Conservation (phyloP, 2,113 vertebrate genomes). For the Excalfactoria chinensis region DNA sequence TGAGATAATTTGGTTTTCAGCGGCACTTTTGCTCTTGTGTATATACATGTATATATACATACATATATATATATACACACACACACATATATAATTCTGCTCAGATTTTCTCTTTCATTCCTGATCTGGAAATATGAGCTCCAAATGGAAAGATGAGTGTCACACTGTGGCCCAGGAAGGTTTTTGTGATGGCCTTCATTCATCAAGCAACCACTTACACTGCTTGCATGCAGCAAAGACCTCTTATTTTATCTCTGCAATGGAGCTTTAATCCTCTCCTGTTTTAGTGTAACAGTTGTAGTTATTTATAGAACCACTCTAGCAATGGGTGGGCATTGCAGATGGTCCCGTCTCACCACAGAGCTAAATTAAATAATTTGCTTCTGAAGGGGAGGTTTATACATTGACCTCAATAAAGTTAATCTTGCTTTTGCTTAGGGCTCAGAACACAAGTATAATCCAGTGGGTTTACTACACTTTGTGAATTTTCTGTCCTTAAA, state of each 20-base stretch:
- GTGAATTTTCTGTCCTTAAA: not conserved
- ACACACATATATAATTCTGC: too few species aligned
- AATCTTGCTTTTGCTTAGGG: constrained; percentile 23
- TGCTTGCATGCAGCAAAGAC: not conserved
- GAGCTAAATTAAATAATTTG: constrained; percentile 65
- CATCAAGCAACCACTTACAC: not conserved
- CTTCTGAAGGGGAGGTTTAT: constrained; percentile 45
- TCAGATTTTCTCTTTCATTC: not conserved
- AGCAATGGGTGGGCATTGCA: constrained; percentile 54
- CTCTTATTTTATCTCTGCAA: constrained; percentile 1
- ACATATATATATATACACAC: too few species aligned
- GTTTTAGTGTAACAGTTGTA: not conserved
- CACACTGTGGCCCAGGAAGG: not conserved
- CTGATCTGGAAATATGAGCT: not conserved
- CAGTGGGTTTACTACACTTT: not conserved
- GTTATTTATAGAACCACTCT: constrained; percentile 57
- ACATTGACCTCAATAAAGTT: constrained; percentile 68
- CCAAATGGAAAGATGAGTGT: not conserved
- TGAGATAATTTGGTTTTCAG: not conserved
- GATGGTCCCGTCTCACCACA: constrained; percentile 61
- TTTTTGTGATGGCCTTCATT: not conserved
- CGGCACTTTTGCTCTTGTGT: not conserved
- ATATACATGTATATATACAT: too few species aligned
- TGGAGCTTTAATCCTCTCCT: constrained; percentile 53
- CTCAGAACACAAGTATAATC: constrained; percentile 5